Percentiles rank a stretch among this genome's conserved stretches.
Conservation (phyloP, 2,113 vertebrate genomes). For the Hyperopisus bebe region DNA sequence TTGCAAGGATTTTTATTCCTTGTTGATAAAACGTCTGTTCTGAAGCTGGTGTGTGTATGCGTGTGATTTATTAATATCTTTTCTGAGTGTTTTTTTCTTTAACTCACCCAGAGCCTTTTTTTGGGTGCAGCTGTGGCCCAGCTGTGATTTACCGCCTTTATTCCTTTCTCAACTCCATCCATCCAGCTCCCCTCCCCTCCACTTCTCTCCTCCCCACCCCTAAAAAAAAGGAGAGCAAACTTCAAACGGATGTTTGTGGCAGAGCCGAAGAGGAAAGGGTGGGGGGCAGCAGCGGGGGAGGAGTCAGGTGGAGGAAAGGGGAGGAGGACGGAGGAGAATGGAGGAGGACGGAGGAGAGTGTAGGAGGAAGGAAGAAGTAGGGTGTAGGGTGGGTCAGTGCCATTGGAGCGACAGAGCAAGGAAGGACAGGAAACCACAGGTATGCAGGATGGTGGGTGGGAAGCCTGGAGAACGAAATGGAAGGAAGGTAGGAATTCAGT, state of each 20-base stretch:
- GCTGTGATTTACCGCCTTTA: conserved; percentile 61
- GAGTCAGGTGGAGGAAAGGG: not conserved
- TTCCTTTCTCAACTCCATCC: conserved; percentile 41
- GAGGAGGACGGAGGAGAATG: conserved; percentile 18
- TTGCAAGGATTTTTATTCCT: conserved; percentile 47
- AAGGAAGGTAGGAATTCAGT: conserved; percentile 29
- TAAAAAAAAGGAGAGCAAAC: conserved; percentile 34
- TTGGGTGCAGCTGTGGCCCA: conserved; percentile 70
- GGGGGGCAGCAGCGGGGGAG: not conserved
- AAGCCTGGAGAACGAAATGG: conserved; percentile 36
- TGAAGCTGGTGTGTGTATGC: conserved; percentile 20
- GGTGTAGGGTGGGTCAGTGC: not conserved
- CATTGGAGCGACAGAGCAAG: not conserved
- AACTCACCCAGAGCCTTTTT: conserved; percentile 4
- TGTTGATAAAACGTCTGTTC: conserved; percentile 19
- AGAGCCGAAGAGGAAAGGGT: not conserved
- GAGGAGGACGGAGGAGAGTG: conserved; percentile 9
- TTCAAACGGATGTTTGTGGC: conserved; percentile 58
- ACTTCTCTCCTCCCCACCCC: conserved; percentile 31
- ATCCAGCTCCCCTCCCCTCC: conserved; percentile 19
- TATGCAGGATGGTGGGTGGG: conserved; percentile 61
- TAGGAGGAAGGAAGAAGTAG: conserved; percentile 13
- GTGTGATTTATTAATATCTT: conserved; percentile 27
- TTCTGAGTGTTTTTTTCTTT: conserved; percentile 3
- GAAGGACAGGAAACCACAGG: conserved; percentile 62